Conservation (phyloP, 2,113 vertebrate genomes). For the Hippocampus mohnikei region DNA sequence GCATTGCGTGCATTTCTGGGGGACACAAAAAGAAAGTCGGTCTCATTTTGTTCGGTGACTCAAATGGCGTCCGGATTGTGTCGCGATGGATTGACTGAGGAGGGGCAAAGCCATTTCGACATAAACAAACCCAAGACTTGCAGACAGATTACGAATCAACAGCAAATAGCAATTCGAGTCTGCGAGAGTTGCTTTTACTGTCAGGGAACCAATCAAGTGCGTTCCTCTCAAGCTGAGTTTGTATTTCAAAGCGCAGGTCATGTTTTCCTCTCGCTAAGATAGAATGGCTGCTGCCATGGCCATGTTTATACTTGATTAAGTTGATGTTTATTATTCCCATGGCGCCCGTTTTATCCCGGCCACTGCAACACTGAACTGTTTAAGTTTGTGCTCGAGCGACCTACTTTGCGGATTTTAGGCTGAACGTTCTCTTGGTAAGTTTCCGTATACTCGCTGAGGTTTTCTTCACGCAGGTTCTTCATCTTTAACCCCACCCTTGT, state of each 20-base stretch:
- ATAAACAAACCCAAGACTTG: too few relatives aligned
- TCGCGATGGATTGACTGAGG: too few relatives aligned
- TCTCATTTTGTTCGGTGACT: too few relatives aligned
- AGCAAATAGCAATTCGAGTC: too few relatives aligned
- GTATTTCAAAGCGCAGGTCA: slow-evolving; percentile 5
- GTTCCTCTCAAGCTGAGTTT: slow-evolving; percentile 10
- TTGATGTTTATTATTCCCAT: slow-evolving; percentile 18
- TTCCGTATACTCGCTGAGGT: background rate
- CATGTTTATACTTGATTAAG: slow-evolving; percentile 13
- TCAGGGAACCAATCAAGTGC: background rate
- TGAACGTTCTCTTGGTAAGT: slow-evolving; percentile 37
- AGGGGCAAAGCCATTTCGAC: too few relatives aligned
- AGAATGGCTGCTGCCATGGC: slow-evolving; percentile 12
- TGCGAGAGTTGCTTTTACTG: background rate
- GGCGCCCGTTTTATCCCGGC: background rate
- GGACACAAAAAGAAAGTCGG: too few relatives aligned
- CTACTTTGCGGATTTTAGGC: slow-evolving; percentile 23
- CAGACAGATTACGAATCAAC: too few relatives aligned
- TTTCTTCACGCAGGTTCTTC: background rate
- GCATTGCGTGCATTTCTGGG: too few relatives aligned
- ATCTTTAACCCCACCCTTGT: background rate
- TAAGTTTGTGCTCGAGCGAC: slow-evolving; percentile 30
- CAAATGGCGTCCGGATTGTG: too few relatives aligned
- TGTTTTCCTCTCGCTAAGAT: slow-evolving; percentile 11
- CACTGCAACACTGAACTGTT: slow-evolving; percentile 8